Base-by-base conservation (phyloP, 1,140 invertebrate genomes). In the Agrypnia vestita region DNA sequence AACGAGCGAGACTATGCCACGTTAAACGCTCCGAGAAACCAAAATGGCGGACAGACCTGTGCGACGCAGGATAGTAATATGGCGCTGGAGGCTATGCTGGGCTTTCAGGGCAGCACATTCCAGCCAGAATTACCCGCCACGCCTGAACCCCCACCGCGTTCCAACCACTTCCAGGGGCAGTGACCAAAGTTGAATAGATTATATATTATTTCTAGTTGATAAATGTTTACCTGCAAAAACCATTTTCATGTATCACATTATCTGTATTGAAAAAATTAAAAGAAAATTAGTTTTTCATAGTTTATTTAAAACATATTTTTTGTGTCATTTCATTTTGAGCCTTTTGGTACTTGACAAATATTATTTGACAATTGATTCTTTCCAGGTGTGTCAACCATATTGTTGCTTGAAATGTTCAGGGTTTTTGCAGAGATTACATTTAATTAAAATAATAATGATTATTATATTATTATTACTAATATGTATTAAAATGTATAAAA, bases 1-100 rank as follows among this genome's bases (percentile, higher is more conserved):
- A 15, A 15, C 11, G 82, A 83, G 56, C 64, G 87, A 0, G 87
- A 88, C 78, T 89, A 89, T 84, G 88, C 87, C 15, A 88, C 88
- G 11, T 83, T 89, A 0, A 87, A 85, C 51, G 84, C 85, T 3
- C 87, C 88, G 35, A 35, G 73, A n/a, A 73, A 47, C 21, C 51
- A 64, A 13, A 53, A 78, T 8, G 15, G 35, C 12, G 59, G 75
- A 3, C 53, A 44, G n/a, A 43, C 49, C 7, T 19, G 64, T 47
- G 61, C 67, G 15, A 25, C 67, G 19, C 59, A 59, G 35, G 71
- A 73, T 13, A 56, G 64, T 43, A 59, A 21, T 25, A 84, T 86
- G 0, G 85, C 87, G 6, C 79, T 88, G 1, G 87, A 89, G 64
- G 87, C 87, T 0, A 87, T 88, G 35, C 75, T 89, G 0, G 88